Evolutionary conservation across 2,888 invertebrate species (phyloP), one percentile per base, ranked within the genome.

Genomic region (Lottia gigantea): DNA sequence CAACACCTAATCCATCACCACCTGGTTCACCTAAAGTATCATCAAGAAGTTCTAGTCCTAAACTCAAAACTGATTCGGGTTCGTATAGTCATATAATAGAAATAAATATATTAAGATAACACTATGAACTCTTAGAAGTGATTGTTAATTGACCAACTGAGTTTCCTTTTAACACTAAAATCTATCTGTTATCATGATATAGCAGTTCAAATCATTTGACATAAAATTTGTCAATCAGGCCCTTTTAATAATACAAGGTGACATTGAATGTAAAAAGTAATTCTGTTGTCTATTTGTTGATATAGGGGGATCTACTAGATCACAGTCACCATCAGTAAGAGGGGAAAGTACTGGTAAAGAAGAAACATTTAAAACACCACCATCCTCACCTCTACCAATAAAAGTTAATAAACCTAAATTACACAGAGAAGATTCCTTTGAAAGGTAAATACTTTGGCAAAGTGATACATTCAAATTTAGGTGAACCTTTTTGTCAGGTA

Each of bases 1-100:
- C 92, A 0, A 93, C 93, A 0, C 93, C 93, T 8, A 92, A 93
- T 4, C 92, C 92, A 64, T 93, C 93, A 0, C 90, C 90, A 12
- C 92, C 93, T 7, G 90, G 91, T 67, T 89, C 90, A 71, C 88
- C 88, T 19, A 89, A 87, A 72, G 84, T 86, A 71, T 82, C 83
- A 46, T 89, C 89, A 8, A 76, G 89, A 47, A 88, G 88, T 73
- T 86, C 86, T 62, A 89, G 88, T 73, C 87, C 89, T 2, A 83
- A 71, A 62, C 67, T 74, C 19, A 67, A 68, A 26, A 46, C 62
- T 31, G 67, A 61, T 12, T 67, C 71, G 23, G 70, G 71, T 73
- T 68, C 68, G 68, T 70, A 25, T 26, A 23, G n/a, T n/a, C 46
- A 31, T 16, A 15, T 12, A 12, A n/a, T n/a, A n/a, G n/a, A n/a